A percentile compares a stretch with the other conserved stretches of the same genome.
phyloP scores from a whole-genome alignment of 2,797 vertebrate genomes.

The Bovichtus variegatus region DNA sequence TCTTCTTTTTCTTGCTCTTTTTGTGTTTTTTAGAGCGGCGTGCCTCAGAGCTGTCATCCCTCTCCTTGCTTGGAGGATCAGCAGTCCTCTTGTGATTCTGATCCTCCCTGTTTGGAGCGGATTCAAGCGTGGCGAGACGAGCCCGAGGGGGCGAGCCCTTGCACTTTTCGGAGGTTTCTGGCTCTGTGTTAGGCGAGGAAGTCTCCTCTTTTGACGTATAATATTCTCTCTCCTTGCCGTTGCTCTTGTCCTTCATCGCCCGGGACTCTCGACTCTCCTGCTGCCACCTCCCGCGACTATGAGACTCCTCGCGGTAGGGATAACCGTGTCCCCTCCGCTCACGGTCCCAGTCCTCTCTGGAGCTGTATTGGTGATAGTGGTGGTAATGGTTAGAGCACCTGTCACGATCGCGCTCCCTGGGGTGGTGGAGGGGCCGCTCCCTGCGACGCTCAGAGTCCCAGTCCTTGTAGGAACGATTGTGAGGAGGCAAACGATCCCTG shows the following conservation, averaged over 20 bases:
- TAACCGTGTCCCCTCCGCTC: conserved; percentile 72
- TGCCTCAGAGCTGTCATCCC: conserved; percentile 68
- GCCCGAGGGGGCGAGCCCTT: conserved; percentile 47
- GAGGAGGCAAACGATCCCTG: conserved; percentile 56
- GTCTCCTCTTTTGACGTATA: conserved; percentile 58
- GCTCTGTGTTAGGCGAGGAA: conserved; percentile 34
- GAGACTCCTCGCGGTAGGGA: conserved; percentile 74
- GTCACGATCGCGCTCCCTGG: conserved; percentile 71
- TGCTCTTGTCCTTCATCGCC: conserved; percentile 56
- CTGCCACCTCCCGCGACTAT: conserved; percentile 70
- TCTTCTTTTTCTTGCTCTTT: conserved; percentile 96
- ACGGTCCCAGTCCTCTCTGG: conserved; percentile 77
- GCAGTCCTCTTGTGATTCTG: conserved; percentile 70
- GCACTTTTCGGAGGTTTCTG: conserved; percentile 44
- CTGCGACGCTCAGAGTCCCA: conserved; percentile 73
- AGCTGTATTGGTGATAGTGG: conserved; percentile 61
- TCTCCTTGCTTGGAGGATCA: conserved; percentile 57
- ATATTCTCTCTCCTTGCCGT: conserved; percentile 61
- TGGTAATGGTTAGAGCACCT: conserved; percentile 66
- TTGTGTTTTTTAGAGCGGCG: conserved; percentile 88
- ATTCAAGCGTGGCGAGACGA: conserved; percentile 11
- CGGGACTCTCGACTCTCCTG: conserved; percentile 63
- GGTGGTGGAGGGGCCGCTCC: conserved; percentile 55
- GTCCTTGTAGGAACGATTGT: conserved; percentile 60
- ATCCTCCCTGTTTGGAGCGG: conserved; percentile 45